phyloP scores from a whole-genome alignment of 2,797 vertebrate genomes.

The Aplochiton taeniatus region DNA sequence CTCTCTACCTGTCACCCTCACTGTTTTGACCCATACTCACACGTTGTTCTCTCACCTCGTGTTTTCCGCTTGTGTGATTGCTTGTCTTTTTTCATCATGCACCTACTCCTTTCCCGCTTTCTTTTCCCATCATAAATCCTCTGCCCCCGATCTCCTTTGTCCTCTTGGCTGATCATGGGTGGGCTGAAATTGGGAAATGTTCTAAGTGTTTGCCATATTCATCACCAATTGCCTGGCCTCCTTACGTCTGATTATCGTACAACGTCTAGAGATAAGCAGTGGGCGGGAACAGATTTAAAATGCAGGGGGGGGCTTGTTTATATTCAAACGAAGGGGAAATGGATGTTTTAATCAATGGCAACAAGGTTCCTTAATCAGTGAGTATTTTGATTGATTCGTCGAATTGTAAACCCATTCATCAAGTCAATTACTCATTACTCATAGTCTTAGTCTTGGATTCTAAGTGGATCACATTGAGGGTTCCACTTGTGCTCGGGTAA shows the following conservation, averaged over 20 bases:
- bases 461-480: conserved; percentile 59
- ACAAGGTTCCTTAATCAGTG: conserved; percentile 69
- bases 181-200: conserved; percentile 44
- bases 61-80: not conserved
- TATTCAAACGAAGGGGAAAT: conserved; percentile 68
- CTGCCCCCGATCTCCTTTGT: conserved; percentile 29
- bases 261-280: conserved; percentile 62
- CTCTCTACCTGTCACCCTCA: conserved; percentile 35
- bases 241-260: conserved; percentile 53
- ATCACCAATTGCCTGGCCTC: conserved; percentile 24
- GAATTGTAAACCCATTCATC: conserved; percentile 74
- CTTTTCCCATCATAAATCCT: too few relatives aligned
- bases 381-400: conserved; percentile 73
- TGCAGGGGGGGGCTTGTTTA: conserved; percentile 59
- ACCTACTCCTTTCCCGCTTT: too few relatives aligned
- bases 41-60: too few relatives aligned
- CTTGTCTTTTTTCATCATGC: too few relatives aligned
- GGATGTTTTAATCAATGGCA: conserved; percentile 70
- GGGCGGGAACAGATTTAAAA: conserved; percentile 65
- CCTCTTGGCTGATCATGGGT: conserved; percentile 64
- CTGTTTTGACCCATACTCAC: conserved; percentile 41
- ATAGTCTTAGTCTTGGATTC: conserved; percentile 64
- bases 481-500: conserved; percentile 59
- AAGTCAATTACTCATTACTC: conserved; percentile 80
- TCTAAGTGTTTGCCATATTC: conserved; percentile 46